Conservation (phyloP, 2,797 vertebrate species). For the Phalloptychus januarius region DNA sequence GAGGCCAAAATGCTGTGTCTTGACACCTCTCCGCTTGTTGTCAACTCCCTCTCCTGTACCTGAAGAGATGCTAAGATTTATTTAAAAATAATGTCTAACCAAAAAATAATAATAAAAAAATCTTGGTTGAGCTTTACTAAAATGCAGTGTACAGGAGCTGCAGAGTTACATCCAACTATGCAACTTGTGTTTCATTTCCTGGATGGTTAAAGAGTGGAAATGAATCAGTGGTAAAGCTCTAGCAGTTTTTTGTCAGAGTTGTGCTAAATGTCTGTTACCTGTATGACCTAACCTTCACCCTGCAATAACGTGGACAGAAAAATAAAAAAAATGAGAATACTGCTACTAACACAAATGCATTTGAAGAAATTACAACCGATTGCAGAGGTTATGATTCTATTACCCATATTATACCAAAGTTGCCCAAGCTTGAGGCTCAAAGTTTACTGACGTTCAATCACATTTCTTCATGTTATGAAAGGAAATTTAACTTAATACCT, state of each 20-base stretch:
- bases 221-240: slow-evolving; percentile 33
- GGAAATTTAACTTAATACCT: background rate
- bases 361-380: slow-evolving; percentile 8
- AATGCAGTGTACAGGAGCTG: background rate
- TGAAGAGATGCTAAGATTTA: slow-evolving; percentile 56
- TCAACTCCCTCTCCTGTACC: background rate
- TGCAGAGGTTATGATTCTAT: slow-evolving; percentile 16
- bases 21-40: slow-evolving; percentile 41
- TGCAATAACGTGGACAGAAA: slow-evolving; percentile 10
- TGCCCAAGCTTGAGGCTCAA: background rate
- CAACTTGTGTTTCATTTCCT: slow-evolving; percentile 32
- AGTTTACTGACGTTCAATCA: slow-evolving; percentile 45
- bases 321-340: slow-evolving; percentile 7
- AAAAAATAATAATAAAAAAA: background rate
- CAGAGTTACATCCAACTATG: slow-evolving; percentile 39
- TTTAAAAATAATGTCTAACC: slow-evolving; percentile 51
- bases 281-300: slow-evolving; percentile 17
- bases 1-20: slow-evolving; percentile 58
- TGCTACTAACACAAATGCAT: slow-evolving; percentile 8
- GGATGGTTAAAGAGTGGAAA: slow-evolving; percentile 29
- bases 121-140: background rate
- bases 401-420: slow-evolving; percentile 26
- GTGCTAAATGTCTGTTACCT: slow-evolving; percentile 36
- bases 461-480: background rate
- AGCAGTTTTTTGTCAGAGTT: slow-evolving; percentile 31